Evolutionary conservation across 64 coral and sea anemone genomes (phyloP).

Genomic region (Pocillopora verrucosa): DNA sequence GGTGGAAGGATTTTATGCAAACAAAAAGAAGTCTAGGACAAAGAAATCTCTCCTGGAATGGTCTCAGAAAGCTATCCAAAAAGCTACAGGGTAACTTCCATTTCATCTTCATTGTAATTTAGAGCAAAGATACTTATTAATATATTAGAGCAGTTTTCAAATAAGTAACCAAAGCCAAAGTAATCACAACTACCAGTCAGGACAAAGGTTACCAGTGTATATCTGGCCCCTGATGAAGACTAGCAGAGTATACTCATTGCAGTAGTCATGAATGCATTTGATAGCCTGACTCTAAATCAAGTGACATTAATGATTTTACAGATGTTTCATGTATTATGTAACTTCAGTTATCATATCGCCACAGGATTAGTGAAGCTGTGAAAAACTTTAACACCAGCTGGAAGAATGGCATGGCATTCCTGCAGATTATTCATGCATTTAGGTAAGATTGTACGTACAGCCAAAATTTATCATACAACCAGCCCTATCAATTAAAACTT

Average conservation of each 20-base stretch:
- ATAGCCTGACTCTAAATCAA: too few relatives aligned
- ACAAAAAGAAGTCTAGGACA: slow-evolving; percentile 75
- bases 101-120: too few relatives aligned
- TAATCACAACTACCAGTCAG: too few relatives aligned
- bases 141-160: too few relatives aligned
- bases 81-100: slow-evolving; percentile 53
- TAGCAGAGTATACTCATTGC: too few relatives aligned
- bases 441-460: slow-evolving; percentile 16
- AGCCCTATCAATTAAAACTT: too few relatives aligned
- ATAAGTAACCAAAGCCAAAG: too few relatives aligned
- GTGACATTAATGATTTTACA: too few relatives aligned
- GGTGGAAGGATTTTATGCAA: slow-evolving; percentile 82
- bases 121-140: neutral
- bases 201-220: too few relatives aligned
- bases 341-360: neutral
- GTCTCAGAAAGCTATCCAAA: slow-evolving; percentile 70
- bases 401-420: slow-evolving; percentile 84
- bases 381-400: slow-evolving; percentile 84
- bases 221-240: too few relatives aligned
- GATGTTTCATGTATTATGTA: neutral
- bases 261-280: too few relatives aligned
- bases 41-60: slow-evolving; percentile 81
- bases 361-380: slow-evolving; percentile 57
- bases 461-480: too few relatives aligned
- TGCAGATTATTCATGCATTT: slow-evolving; percentile 74